These are phyloP conservation scores for Mormoops blainvillei DNA, from an alignment of 2,113 vertebrate genomes.

Conservation along the genomic window DNA sequence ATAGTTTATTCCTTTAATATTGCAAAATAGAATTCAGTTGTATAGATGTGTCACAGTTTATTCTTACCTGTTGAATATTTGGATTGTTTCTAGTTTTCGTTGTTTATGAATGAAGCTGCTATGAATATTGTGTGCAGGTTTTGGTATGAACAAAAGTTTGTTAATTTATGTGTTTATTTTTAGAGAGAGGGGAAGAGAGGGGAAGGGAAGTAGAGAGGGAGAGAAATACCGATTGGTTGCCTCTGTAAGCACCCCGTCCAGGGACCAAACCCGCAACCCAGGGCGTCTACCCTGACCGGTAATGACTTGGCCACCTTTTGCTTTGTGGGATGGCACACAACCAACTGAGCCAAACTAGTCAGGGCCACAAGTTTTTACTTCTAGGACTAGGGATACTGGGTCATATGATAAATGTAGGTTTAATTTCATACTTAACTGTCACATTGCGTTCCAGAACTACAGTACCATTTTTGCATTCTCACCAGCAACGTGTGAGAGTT, in stretches of 20 bases:
- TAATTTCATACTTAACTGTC: background rate
- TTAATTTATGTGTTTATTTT: background rate
- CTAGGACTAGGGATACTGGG: background rate
- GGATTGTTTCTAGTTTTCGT: background rate
- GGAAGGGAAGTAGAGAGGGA: no score
- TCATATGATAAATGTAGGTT: background rate
- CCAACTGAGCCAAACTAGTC: no score
- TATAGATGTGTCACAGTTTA: background rate
- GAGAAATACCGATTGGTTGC: no score
- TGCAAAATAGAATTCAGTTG: background rate
- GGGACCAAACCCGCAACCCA: no score
- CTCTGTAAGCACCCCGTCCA: no score
- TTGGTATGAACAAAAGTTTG: background rate
- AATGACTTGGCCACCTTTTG: no score
- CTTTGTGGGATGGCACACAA: no score
- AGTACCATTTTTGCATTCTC: background rate
- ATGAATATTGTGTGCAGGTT: background rate
- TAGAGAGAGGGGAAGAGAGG: no score
- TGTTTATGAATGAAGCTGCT: background rate
- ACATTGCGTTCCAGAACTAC: background rate
- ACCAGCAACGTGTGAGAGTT: background rate
- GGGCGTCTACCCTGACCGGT: no score
- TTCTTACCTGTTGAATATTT: background rate
- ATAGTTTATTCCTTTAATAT: background rate
- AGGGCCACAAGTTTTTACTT: background rate